phyloP scores from a whole-genome alignment of 2,113 vertebrate genomes.

The Mormoops blainvillei region DNA sequence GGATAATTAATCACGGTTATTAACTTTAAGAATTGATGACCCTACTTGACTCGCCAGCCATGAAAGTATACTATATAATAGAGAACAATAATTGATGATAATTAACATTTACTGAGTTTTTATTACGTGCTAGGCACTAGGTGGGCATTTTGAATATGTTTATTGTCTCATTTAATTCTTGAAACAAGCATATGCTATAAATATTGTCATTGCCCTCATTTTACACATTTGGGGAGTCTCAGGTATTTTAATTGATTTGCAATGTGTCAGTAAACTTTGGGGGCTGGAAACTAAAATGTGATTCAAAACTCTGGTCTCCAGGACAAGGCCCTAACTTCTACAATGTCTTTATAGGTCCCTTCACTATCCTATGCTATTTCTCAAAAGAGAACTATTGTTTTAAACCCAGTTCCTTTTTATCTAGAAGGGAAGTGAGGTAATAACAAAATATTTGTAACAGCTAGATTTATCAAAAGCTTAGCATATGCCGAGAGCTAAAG shows the following conservation, averaged over 20 bases:
- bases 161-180: background rate
- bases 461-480: background rate
- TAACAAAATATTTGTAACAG: background rate
- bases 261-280: background rate
- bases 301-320: background rate
- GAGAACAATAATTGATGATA: background rate
- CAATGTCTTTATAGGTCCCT: background rate
- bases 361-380: background rate
- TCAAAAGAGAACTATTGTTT: background rate
- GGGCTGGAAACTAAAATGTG: background rate
- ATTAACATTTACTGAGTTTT: background rate
- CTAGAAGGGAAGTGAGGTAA: background rate
- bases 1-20: background rate
- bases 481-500: background rate
- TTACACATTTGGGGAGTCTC: background rate
- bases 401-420: background rate
- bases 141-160: background rate
- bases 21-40: background rate
- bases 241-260: background rate
- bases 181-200: background rate
- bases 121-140: background rate
- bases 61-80: background rate
- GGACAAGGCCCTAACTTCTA: background rate
- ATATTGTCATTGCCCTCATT: background rate
- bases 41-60: background rate